These are phyloP conservation scores for Ivindomyrus marchei DNA, from an alignment of 2,113 vertebrate genomes.

Conservation along the genomic window DNA sequence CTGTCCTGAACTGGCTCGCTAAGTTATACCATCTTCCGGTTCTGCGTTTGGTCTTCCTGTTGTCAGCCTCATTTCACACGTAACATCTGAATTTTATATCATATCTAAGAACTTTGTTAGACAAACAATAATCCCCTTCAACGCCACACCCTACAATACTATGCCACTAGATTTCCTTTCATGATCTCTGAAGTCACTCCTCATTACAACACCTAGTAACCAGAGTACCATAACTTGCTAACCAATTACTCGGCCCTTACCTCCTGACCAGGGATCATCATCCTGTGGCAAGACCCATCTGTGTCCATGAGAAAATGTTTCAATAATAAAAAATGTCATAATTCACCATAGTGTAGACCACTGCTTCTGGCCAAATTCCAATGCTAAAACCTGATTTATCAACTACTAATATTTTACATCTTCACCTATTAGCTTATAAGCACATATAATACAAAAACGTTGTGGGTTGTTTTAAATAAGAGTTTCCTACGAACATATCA, in stretches of 20 bases:
- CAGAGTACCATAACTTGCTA: not conserved
- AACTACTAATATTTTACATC: not conserved
- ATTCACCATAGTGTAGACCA: not conserved
- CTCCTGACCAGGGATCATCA: not conserved
- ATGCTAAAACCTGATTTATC: not conserved
- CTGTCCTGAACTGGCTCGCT: not conserved
- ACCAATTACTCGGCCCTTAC: not conserved
- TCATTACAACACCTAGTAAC: not conserved
- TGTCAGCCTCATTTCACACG: not conserved
- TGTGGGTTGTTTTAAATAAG: not conserved
- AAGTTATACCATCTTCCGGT: not conserved
- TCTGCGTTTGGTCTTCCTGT: not conserved
- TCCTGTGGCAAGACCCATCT: not conserved
- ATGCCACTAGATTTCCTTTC: constrained; percentile 35
- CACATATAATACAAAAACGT: not conserved
- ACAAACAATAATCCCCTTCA: not conserved
- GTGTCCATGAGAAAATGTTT: not conserved
- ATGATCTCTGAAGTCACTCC: constrained; percentile 35
- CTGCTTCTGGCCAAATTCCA: not conserved
- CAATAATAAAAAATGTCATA: not conserved
- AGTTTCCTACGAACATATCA: not conserved
- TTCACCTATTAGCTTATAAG: not conserved
- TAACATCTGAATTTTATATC: not conserved
- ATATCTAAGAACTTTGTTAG: not conserved
- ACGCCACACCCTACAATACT: not conserved